phyloP scores from a whole-genome alignment of 2,113 vertebrate genomes.

The Cepphus grylle region DNA sequence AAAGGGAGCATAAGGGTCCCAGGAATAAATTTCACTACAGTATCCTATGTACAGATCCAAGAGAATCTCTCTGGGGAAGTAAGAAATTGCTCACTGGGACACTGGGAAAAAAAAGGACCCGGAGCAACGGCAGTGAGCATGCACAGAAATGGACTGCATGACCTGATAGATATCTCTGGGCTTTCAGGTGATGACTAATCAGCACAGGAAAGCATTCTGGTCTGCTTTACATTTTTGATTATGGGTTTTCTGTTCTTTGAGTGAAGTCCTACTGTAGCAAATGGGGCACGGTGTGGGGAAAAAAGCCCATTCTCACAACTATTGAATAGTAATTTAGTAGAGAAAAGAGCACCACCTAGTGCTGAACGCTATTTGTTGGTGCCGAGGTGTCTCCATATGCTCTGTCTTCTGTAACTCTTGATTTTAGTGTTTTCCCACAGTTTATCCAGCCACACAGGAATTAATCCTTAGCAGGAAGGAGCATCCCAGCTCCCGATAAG shows the following conservation, averaged over 20 bases:
- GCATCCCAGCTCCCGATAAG: not conserved
- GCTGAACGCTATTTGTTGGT: not conserved
- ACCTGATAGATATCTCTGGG: not conserved
- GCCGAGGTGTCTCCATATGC: not conserved
- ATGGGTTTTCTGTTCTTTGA: not conserved
- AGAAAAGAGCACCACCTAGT: conserved; percentile 68
- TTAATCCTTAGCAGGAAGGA: not conserved
- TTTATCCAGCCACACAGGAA: not conserved
- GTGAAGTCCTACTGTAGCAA: not conserved
- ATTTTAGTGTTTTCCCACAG: not conserved
- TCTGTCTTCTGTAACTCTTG: not conserved
- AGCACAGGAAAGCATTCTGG: not conserved
- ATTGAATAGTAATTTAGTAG: not conserved
- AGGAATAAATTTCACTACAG: not conserved
- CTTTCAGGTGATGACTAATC: not conserved
- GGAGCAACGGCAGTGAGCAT: not conserved
- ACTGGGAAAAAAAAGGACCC: not conserved
- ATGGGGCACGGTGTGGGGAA: not conserved
- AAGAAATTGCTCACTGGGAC: not conserved
- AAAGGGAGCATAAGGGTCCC: not conserved
- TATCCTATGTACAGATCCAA: not conserved
- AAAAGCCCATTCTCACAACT: not conserved
- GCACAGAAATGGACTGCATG: not conserved
- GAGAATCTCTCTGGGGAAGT: not conserved
- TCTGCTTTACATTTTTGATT: not conserved